Conservation (phyloP, 2,888 invertebrate species). For the Graphium colonna region DNA sequence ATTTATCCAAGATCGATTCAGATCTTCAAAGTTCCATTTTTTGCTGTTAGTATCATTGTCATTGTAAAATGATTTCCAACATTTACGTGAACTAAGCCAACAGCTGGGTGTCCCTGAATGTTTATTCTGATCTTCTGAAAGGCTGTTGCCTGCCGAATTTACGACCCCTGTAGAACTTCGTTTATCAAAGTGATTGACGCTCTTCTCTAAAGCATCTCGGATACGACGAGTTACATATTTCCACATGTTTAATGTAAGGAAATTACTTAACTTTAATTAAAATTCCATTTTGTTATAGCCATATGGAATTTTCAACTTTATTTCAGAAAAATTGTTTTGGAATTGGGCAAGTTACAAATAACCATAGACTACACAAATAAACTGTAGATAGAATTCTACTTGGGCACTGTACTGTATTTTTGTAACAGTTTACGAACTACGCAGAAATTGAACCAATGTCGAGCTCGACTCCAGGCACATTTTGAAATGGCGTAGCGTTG, state of each 20-base stretch:
- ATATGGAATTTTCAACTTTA: slow-evolving; percentile 14
- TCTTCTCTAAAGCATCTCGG: slow-evolving; percentile 71
- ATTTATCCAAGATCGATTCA: slow-evolving; percentile 70
- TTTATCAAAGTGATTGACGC: slow-evolving; percentile 71
- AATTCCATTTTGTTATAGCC: slow-evolving; percentile 6
- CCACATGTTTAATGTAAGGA: slow-evolving; percentile 62
- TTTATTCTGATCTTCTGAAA: slow-evolving; percentile 48
- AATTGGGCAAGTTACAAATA: background rate
- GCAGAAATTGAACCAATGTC: too few species aligned
- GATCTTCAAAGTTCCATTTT: slow-evolving; percentile 63
- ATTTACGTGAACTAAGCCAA: slow-evolving; percentile 51
- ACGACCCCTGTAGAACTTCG: slow-evolving; percentile 61
- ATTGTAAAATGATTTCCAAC: slow-evolving; percentile 43
- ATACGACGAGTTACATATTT: slow-evolving; percentile 76
- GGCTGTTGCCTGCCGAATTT: slow-evolving; percentile 40
- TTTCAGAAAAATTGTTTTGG: slow-evolving; percentile 7
- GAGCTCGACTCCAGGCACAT: too few species aligned
- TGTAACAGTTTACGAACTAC: too few species aligned
- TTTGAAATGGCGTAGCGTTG: too few species aligned
- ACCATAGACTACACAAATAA: background rate
- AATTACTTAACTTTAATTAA: slow-evolving; percentile 24
- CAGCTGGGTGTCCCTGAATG: slow-evolving; percentile 41
- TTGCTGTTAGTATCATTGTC: slow-evolving; percentile 57
- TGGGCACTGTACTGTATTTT: background rate
- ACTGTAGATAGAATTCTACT: background rate